A percentile compares a stretch with the other conserved stretches of the same genome.
Conservation (phyloP, 2,113 vertebrate species). For the Brachirus orientalis region DNA sequence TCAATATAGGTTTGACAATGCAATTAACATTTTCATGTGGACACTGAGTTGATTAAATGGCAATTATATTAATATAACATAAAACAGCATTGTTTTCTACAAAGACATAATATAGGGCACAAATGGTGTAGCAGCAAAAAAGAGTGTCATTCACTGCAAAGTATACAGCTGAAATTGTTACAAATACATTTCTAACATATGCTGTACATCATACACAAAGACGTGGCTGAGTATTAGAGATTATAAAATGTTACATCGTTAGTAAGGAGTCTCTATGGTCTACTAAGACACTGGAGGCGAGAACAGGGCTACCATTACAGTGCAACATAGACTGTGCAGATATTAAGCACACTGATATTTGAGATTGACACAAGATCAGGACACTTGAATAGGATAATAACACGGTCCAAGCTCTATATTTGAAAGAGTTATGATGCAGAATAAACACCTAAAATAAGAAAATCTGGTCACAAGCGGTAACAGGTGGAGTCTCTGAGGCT, state of each 20-base stretch:
- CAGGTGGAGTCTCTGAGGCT: too few species aligned
- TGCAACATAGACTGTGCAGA: constrained; percentile 47
- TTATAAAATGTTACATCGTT: constrained; percentile 62
- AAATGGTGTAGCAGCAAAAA: constrained; percentile 86
- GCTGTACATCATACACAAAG: constrained; percentile 63
- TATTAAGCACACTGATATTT: constrained; percentile 62
- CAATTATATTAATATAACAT: constrained; percentile 70
- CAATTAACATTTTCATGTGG: constrained; percentile 68
- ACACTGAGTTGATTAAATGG: constrained; percentile 68
- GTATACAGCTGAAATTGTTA: constrained; percentile 54
- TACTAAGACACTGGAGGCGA: constrained; percentile 63
- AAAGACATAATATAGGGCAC: constrained; percentile 81
- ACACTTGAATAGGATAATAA: constrained; percentile 33
- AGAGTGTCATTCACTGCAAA: constrained; percentile 64
- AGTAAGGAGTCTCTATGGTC: constrained; percentile 52
- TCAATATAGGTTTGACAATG: constrained; percentile 63
- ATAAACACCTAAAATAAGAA: constrained; percentile 11
- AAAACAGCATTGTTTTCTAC: constrained; percentile 73
- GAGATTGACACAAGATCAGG: constrained; percentile 43
- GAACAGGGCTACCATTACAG: constrained; percentile 50
- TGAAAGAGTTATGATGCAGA: constrained; percentile 32
- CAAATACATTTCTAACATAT: constrained; percentile 65
- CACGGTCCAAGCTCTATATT: constrained; percentile 29
- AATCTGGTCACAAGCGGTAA: constrained; percentile 26
- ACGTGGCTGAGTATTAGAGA: constrained; percentile 58